phyloP scores from a whole-genome alignment of 2,888 invertebrate species.

The Serrognathus titanus region DNA sequence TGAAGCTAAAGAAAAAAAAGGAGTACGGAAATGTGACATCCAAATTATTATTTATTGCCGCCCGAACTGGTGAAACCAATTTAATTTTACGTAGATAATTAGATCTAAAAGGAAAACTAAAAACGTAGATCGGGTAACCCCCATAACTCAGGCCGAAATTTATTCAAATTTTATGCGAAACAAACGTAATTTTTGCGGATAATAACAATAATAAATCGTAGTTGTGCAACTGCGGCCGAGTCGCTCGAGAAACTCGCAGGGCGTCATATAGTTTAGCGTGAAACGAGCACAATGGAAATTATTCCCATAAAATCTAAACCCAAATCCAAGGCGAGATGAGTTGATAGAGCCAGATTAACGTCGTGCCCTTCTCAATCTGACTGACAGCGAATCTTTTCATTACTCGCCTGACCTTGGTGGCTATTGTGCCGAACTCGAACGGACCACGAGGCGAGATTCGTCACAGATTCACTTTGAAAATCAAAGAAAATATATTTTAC shows the following conservation, averaged over 20 bases:
- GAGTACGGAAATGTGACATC: too few relatives aligned
- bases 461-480: slow-evolving; percentile 25
- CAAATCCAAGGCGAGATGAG: slow-evolving; percentile 15
- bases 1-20: too few relatives aligned
- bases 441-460: slow-evolving; percentile 29
- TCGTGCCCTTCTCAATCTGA: slow-evolving; percentile 36
- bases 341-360: slow-evolving; percentile 27
- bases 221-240: not conserved
- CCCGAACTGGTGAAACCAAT: not conserved
- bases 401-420: slow-evolving; percentile 31
- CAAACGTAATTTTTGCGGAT: slow-evolving; percentile 1
- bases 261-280: not conserved
- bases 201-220: not conserved
- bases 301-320: slow-evolving; percentile 5
- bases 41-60: not conserved
- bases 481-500: slow-evolving; percentile 1
- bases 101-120: not conserved
- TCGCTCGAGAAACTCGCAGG: not conserved
- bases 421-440: slow-evolving; percentile 27
- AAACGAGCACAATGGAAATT: slow-evolving; percentile 3
- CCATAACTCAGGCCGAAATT: not conserved
- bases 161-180: slow-evolving; percentile 3
- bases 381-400: slow-evolving; percentile 38
- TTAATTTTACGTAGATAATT: not conserved
- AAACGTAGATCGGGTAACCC: not conserved